Base-by-base conservation (phyloP, 53 echinoderm and acorn worm species). In the Actinopyga echinites region DNA sequence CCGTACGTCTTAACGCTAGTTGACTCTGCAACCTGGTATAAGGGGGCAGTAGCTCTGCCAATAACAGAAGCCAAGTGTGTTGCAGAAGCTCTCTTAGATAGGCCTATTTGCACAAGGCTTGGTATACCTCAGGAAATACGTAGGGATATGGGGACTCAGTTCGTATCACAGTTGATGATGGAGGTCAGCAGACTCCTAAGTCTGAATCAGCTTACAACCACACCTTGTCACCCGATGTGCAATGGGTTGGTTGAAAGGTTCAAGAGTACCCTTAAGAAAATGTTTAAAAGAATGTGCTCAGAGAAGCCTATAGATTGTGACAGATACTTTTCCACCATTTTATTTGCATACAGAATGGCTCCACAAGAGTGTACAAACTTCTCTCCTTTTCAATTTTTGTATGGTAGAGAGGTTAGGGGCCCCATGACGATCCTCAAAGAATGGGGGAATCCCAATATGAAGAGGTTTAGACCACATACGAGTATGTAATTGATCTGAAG, bases 191-290 rank as follows among this genome's bases (percentile, higher is more conserved):
- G 74, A 12, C 42, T 44, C 7, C 74, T 73, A 5, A 34, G 9
- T 34, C 19, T 36, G 12, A 75, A 75, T 5, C 75, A 75, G 30
- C 15, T 75, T 12, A 75, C 52, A 12, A 75, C 75, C 24, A 49
- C 75, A 11, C 75, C 75, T 4, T 67, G 42, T 26, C 75, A 75
- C 20, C 75, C 75, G 22, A 19, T 75, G 75, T 75, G 52, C 5
- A 44, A 75, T 25, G 75, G 25, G 20, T 30, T 75, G 9, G 75
- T 75, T 21, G 75, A 75, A 29, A 24, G 43, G 30, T 75, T 75
- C 55, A 75, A 75, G 6, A 21, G 75, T 19, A 75, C 75, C 8
- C 52, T 75, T 9, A 75, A 75, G 30, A 49, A 21, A 49, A 75
- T 52, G 49, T 21, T 36, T 30, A 40, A 21, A 10, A 71, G n/a